phyloP scores from a whole-genome alignment of 2,797 vertebrate species.

The Sitta carolinensis region DNA sequence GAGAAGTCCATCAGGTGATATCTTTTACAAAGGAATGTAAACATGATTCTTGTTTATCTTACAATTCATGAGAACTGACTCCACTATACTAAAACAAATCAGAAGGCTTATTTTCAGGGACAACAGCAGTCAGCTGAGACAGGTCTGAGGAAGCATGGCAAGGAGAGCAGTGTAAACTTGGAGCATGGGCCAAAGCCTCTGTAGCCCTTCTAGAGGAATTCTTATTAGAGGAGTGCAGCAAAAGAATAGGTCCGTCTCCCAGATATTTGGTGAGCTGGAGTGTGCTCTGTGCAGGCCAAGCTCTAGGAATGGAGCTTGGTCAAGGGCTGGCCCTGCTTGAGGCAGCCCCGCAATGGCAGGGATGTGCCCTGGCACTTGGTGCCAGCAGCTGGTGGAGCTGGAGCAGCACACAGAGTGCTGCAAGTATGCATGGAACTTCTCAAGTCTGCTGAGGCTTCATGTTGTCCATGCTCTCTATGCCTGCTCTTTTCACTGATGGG shows the following conservation, averaged over 20 bases:
- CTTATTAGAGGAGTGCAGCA: neutral
- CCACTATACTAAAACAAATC: no score
- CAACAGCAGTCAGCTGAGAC: no score
- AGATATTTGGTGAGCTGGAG: neutral
- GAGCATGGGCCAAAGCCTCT: neutral
- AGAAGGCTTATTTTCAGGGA: no score
- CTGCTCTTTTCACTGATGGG: accelerated
- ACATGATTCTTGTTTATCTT: no score
- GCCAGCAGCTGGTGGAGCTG: neutral
- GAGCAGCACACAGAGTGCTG: neutral
- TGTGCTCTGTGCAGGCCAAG: accelerated
- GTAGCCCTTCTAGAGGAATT: neutral
- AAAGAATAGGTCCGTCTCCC: accelerated
- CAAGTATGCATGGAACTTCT: neutral
- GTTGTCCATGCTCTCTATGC: accelerated
- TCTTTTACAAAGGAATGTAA: no score
- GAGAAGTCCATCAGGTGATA: no score
- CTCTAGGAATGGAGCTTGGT: accelerated
- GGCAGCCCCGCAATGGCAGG: neutral
- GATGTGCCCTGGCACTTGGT: accelerated
- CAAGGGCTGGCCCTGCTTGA: neutral
- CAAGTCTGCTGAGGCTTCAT: accelerated
- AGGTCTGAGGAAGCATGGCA: neutral
- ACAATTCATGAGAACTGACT: no score
- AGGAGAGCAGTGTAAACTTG: neutral